These are phyloP conservation scores for Andrena minutula DNA, from an alignment of 2,888 invertebrate genomes.

Conservation along the genomic window DNA sequence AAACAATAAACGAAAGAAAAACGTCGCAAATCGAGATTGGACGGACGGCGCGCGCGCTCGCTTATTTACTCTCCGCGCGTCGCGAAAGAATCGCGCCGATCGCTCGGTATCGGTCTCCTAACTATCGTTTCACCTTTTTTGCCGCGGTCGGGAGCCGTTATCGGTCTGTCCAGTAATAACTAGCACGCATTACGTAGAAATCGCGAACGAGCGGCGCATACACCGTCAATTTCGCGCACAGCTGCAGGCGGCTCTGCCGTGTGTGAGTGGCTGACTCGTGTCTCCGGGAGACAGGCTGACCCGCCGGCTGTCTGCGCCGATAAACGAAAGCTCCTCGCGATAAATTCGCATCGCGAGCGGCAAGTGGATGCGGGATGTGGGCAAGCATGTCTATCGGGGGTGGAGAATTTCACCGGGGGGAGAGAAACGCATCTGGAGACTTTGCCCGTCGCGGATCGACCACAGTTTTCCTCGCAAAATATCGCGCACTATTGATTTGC, in stretches of 20 bases:
- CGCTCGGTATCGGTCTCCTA: conserved; percentile 3
- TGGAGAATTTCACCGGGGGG: conserved; percentile 12
- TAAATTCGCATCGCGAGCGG: conserved; percentile 55
- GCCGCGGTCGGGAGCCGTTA: conserved; percentile 13
- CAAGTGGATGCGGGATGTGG: conserved; percentile 1
- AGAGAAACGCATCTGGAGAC: too few relatives aligned
- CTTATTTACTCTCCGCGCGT: conserved; percentile 8
- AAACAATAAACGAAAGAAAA: neutral
- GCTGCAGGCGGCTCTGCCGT: conserved; percentile 35
- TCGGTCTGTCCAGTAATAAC: conserved; percentile 56
- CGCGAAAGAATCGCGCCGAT: neutral
- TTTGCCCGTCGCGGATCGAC: too few relatives aligned
- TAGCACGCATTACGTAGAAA: conserved; percentile 52
- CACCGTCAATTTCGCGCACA: conserved; percentile 64
- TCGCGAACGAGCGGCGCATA: conserved; percentile 50
- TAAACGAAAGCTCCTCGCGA: conserved; percentile 41
- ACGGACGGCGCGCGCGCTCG: neutral
- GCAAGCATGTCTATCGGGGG: conserved; percentile 3
- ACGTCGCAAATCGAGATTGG: neutral
- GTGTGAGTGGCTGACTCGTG: conserved; percentile 26
- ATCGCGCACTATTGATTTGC: too few relatives aligned
- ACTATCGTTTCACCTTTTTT: conserved; percentile 26
- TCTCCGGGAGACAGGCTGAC: conserved; percentile 29
- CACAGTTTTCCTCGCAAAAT: too few relatives aligned
- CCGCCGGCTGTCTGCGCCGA: conserved; percentile 55